Base-by-base conservation (phyloP, 2,113 vertebrate genomes). In the Romanogobio albipinnatus region DNA sequence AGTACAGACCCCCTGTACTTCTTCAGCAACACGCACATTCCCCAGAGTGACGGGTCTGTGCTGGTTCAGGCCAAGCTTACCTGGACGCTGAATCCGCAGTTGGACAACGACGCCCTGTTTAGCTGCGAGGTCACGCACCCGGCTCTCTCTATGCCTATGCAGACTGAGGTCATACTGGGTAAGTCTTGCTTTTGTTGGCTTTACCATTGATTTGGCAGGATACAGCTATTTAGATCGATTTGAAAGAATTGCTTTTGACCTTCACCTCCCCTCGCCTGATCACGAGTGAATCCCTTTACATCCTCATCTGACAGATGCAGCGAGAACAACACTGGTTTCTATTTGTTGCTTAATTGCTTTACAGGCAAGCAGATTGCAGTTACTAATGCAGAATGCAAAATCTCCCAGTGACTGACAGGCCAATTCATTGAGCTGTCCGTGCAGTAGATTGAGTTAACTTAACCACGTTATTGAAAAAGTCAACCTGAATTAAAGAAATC, bases 81-180 rank as follows among this genome's bases (percentile, higher is more conserved):
- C 81, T 99, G 98, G 98, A 98, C 96, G 11, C 96, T 99, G 76
- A 99, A 99, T 92, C 97, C 98, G 0, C 97, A 98, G 90, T 94
- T 98, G 9, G 98, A 99, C 92, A 98, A 98, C 0, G 97, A 99
- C 9, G 98, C 98, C 0, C 95, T 99, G 43, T 99, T 99, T 94
- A 98, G 98, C 95, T 99, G 98, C 1, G 98, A 99, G 92, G 97
- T 99, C 91, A 98, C 97, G 92, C 98, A 99, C 91, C 96, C 97
- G 0, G 98, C 98, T 0, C 96, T 99, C 88, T 97, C 97, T 33
- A 99, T 99, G 98, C 96, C 98, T 93, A 99, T 99, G 98, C 97
- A 99, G 94, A 95, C 97, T 0, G 98, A 99, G 93, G 95, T 98
- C 88, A 98, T 95, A 0, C 93, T 99, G 3, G 96, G 98, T 99